phyloP scores from a whole-genome alignment of 2,888 invertebrate species.

The Ormyrus thymus region DNA sequence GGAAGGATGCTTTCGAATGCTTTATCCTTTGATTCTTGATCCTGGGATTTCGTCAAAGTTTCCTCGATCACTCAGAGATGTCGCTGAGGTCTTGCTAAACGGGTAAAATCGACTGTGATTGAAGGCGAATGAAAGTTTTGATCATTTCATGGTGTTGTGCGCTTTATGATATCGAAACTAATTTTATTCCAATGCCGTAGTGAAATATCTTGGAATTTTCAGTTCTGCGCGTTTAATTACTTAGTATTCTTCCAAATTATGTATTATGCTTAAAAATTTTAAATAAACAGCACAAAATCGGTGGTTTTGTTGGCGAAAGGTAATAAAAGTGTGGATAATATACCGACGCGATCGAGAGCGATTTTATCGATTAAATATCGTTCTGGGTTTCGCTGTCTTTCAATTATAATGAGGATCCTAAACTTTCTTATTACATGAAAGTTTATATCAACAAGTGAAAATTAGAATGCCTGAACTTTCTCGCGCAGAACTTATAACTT shows the following conservation, averaged over 20 bases:
- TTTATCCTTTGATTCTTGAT: slow-evolving; percentile 18
- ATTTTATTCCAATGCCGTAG: not conserved
- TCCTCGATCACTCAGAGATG: slow-evolving; percentile 35
- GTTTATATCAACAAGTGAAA: slow-evolving; percentile 45
- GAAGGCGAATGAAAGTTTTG: not conserved
- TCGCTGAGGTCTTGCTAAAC: slow-evolving; percentile 19
- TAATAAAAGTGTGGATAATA: not conserved
- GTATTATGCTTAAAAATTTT: not conserved
- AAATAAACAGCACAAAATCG: not conserved
- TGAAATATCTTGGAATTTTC: too few species aligned
- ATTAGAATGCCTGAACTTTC: slow-evolving; percentile 47
- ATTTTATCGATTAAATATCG: slow-evolving; percentile 46
- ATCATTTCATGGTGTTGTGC: not conserved
- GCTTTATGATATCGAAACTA: not conserved
- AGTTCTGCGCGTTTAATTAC: not conserved
- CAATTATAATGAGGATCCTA: not conserved
- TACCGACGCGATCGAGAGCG: slow-evolving; percentile 39
- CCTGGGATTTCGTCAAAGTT: not conserved
- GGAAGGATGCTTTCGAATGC: not conserved
- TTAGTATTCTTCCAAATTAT: not conserved
- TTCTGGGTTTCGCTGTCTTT: not conserved
- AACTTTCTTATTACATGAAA: slow-evolving; percentile 48
- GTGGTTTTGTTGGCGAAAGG: slow-evolving; percentile 5
- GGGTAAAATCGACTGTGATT: not conserved
- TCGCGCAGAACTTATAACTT: not conserved